Evolutionary conservation across 2,797 vertebrate species (phyloP).

Genomic region (Sitta carolinensis): DNA sequence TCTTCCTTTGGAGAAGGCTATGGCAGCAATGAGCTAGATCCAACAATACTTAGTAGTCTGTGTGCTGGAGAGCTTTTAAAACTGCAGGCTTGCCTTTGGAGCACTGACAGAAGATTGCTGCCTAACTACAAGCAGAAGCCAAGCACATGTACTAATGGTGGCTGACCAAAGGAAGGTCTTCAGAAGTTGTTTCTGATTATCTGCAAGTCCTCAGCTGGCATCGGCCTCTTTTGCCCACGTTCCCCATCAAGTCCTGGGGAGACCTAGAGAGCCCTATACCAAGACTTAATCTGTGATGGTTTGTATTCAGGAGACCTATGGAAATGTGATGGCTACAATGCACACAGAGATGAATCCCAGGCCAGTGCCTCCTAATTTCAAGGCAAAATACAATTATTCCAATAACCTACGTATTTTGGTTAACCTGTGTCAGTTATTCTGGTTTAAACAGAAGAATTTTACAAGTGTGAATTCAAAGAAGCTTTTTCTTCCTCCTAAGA

Average conservation of each 20-base stretch:
- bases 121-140: not conserved
- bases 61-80: not conserved
- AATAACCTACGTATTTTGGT: not conserved
- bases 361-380: not conserved
- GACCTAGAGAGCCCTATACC: not conserved
- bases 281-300: not conserved
- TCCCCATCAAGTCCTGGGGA: not conserved
- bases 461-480: not conserved
- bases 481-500: not conserved
- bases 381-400: not conserved
- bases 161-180: not conserved
- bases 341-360: not conserved
- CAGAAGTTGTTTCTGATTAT: not conserved
- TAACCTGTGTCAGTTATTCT: not conserved
- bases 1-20: not conserved
- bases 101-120: not conserved
- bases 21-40: not conserved
- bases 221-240: fast-evolving
- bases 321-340: not conserved
- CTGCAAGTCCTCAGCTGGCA: not conserved
- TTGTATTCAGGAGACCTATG: not conserved
- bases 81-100: not conserved
- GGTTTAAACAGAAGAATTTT: not conserved
- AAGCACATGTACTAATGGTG: fast-evolving
- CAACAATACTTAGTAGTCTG: not conserved